These are phyloP conservation scores for Macrotus californicus DNA, from an alignment of 2,113 vertebrate genomes.

Conservation along the genomic window DNA sequence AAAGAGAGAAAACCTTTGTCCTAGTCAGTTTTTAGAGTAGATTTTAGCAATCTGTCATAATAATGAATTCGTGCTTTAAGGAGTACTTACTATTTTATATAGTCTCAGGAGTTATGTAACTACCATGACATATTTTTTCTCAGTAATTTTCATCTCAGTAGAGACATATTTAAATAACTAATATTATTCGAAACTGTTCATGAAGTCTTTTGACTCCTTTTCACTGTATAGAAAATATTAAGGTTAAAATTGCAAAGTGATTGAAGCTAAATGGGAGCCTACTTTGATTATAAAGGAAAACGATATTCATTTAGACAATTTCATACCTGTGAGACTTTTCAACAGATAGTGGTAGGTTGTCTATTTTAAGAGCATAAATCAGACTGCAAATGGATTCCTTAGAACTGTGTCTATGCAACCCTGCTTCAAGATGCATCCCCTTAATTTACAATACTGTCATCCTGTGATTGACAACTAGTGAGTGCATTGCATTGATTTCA, in stretches of 20 bases:
- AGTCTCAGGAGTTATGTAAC: conserved; percentile 56
- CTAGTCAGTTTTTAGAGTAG: background rate
- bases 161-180: conserved; percentile 67
- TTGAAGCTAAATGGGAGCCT: conserved; percentile 65
- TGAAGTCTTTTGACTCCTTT: conserved; percentile 70
- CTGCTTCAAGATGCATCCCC: conserved; percentile 43
- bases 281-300: conserved; percentile 71
- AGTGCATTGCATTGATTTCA: conserved; percentile 50
- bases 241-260: conserved; percentile 66
- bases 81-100: conserved; percentile 31
- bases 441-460: conserved; percentile 62
- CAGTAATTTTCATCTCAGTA: conserved; percentile 66
- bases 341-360: conserved; percentile 44
- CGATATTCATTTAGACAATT: conserved; percentile 70
- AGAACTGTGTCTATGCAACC: conserved; percentile 13
- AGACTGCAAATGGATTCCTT: conserved; percentile 45
- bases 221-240: conserved; percentile 72
- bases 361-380: conserved; percentile 67
- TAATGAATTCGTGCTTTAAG: conserved; percentile 56
- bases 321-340: conserved; percentile 59
- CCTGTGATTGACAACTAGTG: conserved; percentile 47
- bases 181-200: conserved; percentile 62
- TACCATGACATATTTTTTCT: conserved; percentile 69
- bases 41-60: conserved; percentile 29
- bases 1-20: conserved; percentile 44